Evolutionary conservation across 1,140 invertebrate species (phyloP).

Genomic region (Gonioctena quinquepunctata): DNA sequence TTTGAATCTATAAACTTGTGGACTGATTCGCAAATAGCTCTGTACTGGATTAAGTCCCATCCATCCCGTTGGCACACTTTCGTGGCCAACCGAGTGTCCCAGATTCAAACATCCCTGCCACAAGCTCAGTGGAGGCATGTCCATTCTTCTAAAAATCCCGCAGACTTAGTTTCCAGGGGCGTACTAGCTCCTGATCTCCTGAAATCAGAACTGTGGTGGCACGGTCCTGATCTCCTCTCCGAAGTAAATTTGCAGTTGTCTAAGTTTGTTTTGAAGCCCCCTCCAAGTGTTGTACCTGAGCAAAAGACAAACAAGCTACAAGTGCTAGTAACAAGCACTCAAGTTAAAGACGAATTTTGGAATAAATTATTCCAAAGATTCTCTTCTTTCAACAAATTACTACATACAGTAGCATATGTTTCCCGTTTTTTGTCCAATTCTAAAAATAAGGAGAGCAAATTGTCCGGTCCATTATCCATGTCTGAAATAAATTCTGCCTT

Average conservation of each 20-base stretch:
- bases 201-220: conserved; percentile 11
- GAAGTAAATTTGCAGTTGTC: background rate
- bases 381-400: conserved; percentile 46
- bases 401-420: background rate
- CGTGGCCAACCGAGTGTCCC: conserved; percentile 15
- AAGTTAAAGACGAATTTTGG: background rate
- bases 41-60: conserved; percentile 11
- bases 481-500: background rate
- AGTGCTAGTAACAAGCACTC: background rate
- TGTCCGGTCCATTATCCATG: background rate
- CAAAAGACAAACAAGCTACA: background rate
- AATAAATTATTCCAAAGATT: conserved; percentile 17
- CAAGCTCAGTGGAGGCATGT: conserved; percentile 45
- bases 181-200: background rate
- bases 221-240: conserved; percentile 21
- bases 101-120: conserved; percentile 36
- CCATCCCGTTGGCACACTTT: conserved; percentile 18
- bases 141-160: conserved; percentile 46
- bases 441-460: conserved; percentile 6
- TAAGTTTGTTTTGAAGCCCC: background rate
- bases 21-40: conserved; percentile 7
- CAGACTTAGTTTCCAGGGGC: conserved; percentile 47
- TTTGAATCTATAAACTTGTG: background rate
- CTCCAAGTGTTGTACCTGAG: conserved; percentile 14
- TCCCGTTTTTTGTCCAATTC: conserved; percentile 15